Evolutionary conservation across 1,140 invertebrate species (phyloP), one percentile per base, ranked within the genome.

Genomic region (Zaprionus lachaisei): DNA sequence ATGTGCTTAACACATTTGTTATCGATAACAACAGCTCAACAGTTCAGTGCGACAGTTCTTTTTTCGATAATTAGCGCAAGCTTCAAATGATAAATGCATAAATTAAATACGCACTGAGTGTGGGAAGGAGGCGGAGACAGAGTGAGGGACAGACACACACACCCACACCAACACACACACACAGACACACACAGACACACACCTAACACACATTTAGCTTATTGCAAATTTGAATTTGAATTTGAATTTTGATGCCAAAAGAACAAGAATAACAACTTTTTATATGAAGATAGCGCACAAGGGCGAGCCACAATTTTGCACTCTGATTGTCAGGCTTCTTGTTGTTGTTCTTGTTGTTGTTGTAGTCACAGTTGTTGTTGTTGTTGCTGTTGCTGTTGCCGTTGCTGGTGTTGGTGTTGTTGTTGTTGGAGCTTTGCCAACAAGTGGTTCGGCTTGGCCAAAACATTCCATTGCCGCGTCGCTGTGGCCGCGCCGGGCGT

Each of bases 401-500:
- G 22, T 24, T 82, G 55, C 58, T 74, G 51, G n/a, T 44, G 28
- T 66, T 64, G 22, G 22, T 82, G 55, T 58, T 74, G 51, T 20
- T 44, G 31, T 66, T 64, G 71, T 87, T 87, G 84, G 84, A 84
- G 57, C 66, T 17, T 38, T 84, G 84, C 84, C 84, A 87, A 87
- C 84, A 87, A 87, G 84, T 87, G 84, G 84, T 87, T 86, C 67
- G 64, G 68, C 70, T 83, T 69, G 70, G 81, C 67, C 55, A 78
- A 75, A 58, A 70, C 81, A 81, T 81, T 85, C 68, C 76, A 72
- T 73, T 79, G 61, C 76, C 64, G 47, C 38, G 57, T 24, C 78
- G 55, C 49, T 64, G 55, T n/a, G n/a, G n/a, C n/a, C 3, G 7
- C 41, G 41, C 15, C 58, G 74, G 56, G 70, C 57, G 66, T 47